Evolutionary conservation across 2,797 vertebrate genomes (phyloP), one percentile per base, ranked within the genome.

Genomic region (Antrozous pallidus): DNA sequence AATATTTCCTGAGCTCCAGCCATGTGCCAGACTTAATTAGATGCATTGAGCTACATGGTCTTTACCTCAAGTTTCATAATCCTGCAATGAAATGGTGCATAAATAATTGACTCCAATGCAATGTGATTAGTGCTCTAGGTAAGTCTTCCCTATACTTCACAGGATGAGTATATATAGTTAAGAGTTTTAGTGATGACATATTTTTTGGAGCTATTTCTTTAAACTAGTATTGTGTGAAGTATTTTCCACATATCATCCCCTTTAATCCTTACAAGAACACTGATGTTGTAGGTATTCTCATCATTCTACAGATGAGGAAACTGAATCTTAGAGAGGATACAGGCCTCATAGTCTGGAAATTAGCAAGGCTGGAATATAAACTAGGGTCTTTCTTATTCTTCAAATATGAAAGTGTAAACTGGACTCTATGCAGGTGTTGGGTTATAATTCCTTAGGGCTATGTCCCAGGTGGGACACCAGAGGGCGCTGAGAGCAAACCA

Each of bases 401-500:
- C 54, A 9, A 13, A 11, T 13, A 40, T 4, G 1, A 31, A 56
- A 24, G 0, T 1, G 0, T 4, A 24, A 6, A 12, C 12, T 18
- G n/a, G 6, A 17, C 20, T 42, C 9, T 9, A 33, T 2, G 58
- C 54, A 10, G 22, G 13, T 2, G 17, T n/a, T 18, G 0, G 9
- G 8, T 20, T n/a, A 16, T 0, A 11, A 54, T 40, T 26, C 28
- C 4, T 38, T 14, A 33, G 14, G n/a, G 71, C 58, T 77, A 33
- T 78, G n/a, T 14, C 42, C 4, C 33, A 31, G 1, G 28, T 42
- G 70, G 45, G 91, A 74, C 96, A 81, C 95, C 49, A 97, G 96
- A 87, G 95, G 95, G 96, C 86, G 47, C 73, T 5, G 31, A 42
- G 31, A 90, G 82, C 83, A 86, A 54, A 86, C 49, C 26, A 61